These are phyloP conservation scores for Furcifer pardalis DNA, from an alignment of 2,797 vertebrate species.

Conservation along the genomic window DNA sequence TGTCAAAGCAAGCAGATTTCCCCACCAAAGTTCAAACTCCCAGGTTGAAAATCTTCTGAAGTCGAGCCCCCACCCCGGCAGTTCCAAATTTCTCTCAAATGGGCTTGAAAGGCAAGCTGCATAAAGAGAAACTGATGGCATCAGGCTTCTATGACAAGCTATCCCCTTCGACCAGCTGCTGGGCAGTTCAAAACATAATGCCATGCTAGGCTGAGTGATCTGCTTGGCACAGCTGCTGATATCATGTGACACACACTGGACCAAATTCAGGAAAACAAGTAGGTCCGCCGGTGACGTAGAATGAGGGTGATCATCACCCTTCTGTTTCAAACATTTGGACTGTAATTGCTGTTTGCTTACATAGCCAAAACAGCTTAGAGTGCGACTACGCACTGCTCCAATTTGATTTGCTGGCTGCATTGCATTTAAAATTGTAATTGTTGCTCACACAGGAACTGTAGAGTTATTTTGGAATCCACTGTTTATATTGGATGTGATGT, in stretches of 20 bases:
- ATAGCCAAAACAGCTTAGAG: background rate
- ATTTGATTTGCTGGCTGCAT: no score
- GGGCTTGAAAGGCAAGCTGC: conserved; percentile 1
- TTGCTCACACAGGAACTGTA: no score
- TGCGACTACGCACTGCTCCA: no score
- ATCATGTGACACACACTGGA: background rate
- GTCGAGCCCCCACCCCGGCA: no score
- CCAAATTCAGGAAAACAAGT: background rate
- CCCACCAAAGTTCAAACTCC: background rate
- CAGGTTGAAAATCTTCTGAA: background rate
- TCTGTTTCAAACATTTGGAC: background rate
- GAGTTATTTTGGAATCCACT: no score
- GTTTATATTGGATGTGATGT: no score
- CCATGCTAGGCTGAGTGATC: conserved; percentile 20
- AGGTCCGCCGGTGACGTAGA: background rate
- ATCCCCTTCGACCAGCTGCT: conserved; percentile 24
- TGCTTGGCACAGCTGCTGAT: background rate
- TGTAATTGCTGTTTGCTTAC: background rate
- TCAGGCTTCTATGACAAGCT: conserved; percentile 35
- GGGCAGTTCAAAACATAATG: conserved; percentile 18
- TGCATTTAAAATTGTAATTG: no score
- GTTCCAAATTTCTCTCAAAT: background rate
- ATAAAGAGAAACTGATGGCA: conserved; percentile 20
- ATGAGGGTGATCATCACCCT: background rate
- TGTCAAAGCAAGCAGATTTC: background rate